These are phyloP conservation scores for Synanthedon tipuliformis DNA, from an alignment of 2,888 invertebrate species.

Conservation along the genomic window DNA sequence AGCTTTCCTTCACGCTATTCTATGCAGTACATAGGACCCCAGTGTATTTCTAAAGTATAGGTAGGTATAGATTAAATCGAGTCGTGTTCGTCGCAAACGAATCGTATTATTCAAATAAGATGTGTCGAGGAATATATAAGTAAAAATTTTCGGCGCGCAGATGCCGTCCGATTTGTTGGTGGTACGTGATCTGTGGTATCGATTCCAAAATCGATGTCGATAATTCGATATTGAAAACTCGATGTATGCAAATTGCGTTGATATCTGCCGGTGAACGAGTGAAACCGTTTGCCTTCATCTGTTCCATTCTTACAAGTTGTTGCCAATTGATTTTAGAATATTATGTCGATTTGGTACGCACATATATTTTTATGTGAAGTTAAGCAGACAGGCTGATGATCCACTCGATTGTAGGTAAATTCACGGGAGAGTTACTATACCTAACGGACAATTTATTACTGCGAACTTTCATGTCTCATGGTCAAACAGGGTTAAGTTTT, in stretches of 20 bases:
- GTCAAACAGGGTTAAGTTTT: too few species aligned
- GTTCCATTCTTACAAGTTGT: neutral
- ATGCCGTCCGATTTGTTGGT: conserved; percentile 22
- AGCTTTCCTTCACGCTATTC: too few species aligned
- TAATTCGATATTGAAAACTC: conserved; percentile 18
- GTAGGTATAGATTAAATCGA: conserved; percentile 5
- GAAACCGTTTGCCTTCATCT: neutral
- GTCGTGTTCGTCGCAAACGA: conserved; percentile 2
- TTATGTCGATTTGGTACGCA: neutral
- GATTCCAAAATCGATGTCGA: conserved; percentile 15
- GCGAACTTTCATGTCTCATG: too few species aligned
- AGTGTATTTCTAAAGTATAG: too few species aligned
- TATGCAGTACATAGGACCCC: too few species aligned
- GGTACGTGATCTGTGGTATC: conserved; percentile 19
- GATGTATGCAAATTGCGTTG: conserved; percentile 3
- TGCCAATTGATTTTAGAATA: neutral
- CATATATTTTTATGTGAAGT: neutral
- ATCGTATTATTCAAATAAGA: conserved; percentile 8
- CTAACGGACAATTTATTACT: too few species aligned
- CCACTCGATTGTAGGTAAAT: too few species aligned
- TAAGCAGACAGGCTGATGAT: too few species aligned
- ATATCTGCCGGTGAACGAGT: neutral
- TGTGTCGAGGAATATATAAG: conserved; percentile 1
- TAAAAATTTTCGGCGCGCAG: conserved; percentile 9
- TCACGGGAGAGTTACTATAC: too few species aligned